These are phyloP conservation scores for Chymomyza fuscimana DNA, from an alignment of 2,888 invertebrate genomes.

Conservation along the genomic window DNA sequence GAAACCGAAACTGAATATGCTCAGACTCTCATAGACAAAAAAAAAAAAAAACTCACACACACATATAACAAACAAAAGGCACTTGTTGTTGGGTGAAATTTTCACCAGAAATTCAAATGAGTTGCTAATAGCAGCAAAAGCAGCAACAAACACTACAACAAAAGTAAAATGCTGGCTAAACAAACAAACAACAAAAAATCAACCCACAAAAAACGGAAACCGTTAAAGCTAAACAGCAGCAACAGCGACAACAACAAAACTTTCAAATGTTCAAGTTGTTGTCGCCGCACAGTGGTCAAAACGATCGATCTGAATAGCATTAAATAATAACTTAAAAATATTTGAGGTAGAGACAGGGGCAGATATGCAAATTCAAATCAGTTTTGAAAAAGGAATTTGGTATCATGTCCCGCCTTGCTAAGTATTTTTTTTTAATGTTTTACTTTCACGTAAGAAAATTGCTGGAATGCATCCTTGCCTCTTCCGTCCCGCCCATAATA, in stretches of 20 bases:
- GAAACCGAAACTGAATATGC: constrained; percentile 52
- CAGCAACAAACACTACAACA: constrained; percentile 31
- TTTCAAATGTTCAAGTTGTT: constrained; percentile 59
- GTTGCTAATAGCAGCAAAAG: constrained; percentile 32
- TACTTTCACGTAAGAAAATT: no score
- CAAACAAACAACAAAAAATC: constrained; percentile 53
- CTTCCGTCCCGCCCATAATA: no score
- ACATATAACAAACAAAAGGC: constrained; percentile 60
- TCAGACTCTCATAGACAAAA: not conserved
- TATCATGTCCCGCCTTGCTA: no score
- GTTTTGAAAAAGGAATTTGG: no score
- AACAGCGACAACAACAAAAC: constrained; percentile 39
- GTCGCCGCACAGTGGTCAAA: constrained; percentile 1
- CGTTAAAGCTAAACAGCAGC: constrained; percentile 62
- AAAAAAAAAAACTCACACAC: no score
- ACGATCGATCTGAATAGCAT: no score
- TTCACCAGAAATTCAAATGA: constrained; percentile 72
- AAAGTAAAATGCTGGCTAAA: constrained; percentile 38
- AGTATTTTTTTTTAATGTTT: no score
- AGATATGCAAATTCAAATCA: no score
- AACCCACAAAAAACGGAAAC: constrained; percentile 71
- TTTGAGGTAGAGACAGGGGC: no score
- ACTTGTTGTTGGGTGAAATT: constrained; percentile 72
- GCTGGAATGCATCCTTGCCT: no score
- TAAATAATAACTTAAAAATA: no score